These are phyloP conservation scores for Hiodon tergisus DNA, from an alignment of 2,113 vertebrate species.

Conservation along the genomic window DNA sequence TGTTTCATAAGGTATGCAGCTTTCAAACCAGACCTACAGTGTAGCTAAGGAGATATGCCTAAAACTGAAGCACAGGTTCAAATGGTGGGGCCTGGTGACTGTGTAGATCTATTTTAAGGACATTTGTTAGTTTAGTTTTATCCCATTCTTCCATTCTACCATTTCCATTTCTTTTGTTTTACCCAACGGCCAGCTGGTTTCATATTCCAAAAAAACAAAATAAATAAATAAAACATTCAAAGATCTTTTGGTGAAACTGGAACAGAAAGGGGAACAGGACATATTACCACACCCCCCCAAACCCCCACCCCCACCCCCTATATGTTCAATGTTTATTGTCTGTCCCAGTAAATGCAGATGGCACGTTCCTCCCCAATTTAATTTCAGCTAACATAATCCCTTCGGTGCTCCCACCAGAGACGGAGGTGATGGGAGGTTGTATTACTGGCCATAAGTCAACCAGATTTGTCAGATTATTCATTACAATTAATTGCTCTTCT, in stretches of 20 bases:
- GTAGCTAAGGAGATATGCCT: slow-evolving; percentile 25
- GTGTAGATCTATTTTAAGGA: slow-evolving; percentile 71
- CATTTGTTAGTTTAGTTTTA: slow-evolving; percentile 70
- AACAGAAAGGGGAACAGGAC: slow-evolving; percentile 73
- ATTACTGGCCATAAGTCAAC: slow-evolving; percentile 86
- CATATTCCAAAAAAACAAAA: slow-evolving; percentile 66
- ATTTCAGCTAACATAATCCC: slow-evolving; percentile 99
- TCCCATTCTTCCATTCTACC: slow-evolving; percentile 41
- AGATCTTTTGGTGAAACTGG: slow-evolving; percentile 57
- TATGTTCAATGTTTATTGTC: slow-evolving; percentile 78
- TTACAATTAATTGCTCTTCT: slow-evolving; percentile 88
- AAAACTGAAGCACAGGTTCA: slow-evolving; percentile 36
- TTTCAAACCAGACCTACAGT: too few species aligned
- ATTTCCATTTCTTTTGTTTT: slow-evolving; percentile 65
- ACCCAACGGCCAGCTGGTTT: slow-evolving; percentile 91
- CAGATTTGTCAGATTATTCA: slow-evolving; percentile 91
- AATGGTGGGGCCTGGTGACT: slow-evolving; percentile 45
- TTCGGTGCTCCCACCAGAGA: slow-evolving; percentile 99
- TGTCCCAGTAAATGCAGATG: slow-evolving; percentile 95
- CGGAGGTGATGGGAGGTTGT: slow-evolving; percentile 65
- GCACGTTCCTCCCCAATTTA: slow-evolving; percentile 96
- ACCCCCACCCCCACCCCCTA: too few species aligned
- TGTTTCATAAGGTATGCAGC: too few species aligned
- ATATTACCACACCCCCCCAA: slow-evolving; percentile 77
- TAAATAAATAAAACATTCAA: slow-evolving; percentile 65